Base-by-base conservation (phyloP, 1,140 invertebrate species). In the Aethina tumida region DNA sequence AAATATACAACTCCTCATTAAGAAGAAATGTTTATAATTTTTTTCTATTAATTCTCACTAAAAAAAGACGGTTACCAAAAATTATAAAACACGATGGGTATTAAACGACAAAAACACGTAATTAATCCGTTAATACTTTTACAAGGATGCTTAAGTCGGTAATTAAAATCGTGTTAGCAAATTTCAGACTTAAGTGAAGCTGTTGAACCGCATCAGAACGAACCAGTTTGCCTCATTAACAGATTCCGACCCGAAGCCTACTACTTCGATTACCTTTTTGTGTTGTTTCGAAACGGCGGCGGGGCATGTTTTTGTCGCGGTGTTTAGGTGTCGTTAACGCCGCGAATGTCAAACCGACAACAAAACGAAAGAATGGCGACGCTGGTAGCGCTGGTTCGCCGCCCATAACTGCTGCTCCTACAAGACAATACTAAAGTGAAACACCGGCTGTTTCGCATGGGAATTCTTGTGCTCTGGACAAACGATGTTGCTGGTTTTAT, bases 211-310 rank as follows among this genome's bases (percentile, higher is more conserved):
- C 41, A 37, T 31, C 28, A 38, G 25, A 28, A 10, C 24, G 32
- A 42, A 42, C 40, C 41, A 35, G 34, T 38, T 36, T 26, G 28
- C 21, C 41, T 43, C 41, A 43, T 43, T 43, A 43, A 43, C 41
- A 24, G 37, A 43, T 43, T 43, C 41, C 41, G 41, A 31, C 41
- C 36, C 37, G 41, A 43, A 43, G 35, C 41, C 27, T n/a, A n/a
- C n/a, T 37, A 38, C 41, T 43, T 43, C 33, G 34, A 43, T 43
- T 38, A 43, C 41, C 41, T 37, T 43, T 43, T 43, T 43, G 19
- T 29, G 41, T 14, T 14, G 19, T 30, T 43, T 35, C 18, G 6
- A 32, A 34, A n/a, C 9, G 18, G 25, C 24, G 27, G 24, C 20
- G 35, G 25, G 12, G 35, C 41, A 13, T 19, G 34, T 43, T 43